Evolutionary conservation across 2,888 invertebrate genomes (phyloP), one percentile per base, ranked within the genome.

Genomic region (Xylophagus ater): DNA sequence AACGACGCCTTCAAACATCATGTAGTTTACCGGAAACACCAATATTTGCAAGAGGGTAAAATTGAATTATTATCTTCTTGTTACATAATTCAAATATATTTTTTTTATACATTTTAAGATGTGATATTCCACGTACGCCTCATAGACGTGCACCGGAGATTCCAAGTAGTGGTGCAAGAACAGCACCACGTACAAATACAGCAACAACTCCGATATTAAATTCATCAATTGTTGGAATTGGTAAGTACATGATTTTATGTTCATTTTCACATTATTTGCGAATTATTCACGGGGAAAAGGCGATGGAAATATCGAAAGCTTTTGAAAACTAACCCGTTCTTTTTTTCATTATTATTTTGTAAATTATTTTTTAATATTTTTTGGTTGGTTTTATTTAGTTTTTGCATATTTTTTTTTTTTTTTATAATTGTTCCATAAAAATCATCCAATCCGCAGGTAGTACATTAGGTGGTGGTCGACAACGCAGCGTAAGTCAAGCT

Each of bases 11-110:
- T 60, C 86, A 86, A 62, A 86, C 86, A 4, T 86, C 86, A 1
- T 86, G 85, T 50, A 86, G 86, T 54, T 68, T 87, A 42, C 87
- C 87, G n/a, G 87, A 87, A 67, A 87, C 87, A 2, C 86, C 87
- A 1, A 85, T 87, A 45, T 87, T 87, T 61, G 83, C 85, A 4
- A 71, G 87, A 49, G 84, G 84, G 65, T 64, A 46, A 46, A 18
- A 31, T 12, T 20, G 7, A 25, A 23, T 31, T 4, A 32, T 19
- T 25, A 17, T 17, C 20, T 10, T 37, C 17, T 26, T 26, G n/a
- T 8, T 13, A 21, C 7, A n/a, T 17, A 25, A 23, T 21, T 35
- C 23, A 17, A n/a, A n/a, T 21, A 26, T 24, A 24, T 12, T 20
- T 14, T 34, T 18, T 30, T 28, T 25, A 37, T 42, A 55, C 14